A percentile compares a stretch with the other conserved stretches of the same genome.
These are phyloP conservation scores for Trichechus manatus DNA, from an alignment of 2,113 vertebrate species.

Conservation along the genomic window DNA sequence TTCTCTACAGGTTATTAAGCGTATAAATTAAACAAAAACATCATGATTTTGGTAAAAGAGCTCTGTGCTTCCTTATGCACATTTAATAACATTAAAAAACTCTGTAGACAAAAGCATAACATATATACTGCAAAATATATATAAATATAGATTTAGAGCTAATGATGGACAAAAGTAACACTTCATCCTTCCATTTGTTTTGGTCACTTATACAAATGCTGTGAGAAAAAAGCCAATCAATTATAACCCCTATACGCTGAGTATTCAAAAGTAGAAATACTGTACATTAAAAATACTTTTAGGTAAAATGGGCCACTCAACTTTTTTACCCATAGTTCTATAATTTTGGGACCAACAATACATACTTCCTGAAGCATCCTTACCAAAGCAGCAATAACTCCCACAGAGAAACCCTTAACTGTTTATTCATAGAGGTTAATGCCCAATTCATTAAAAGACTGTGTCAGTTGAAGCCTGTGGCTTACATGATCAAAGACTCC, in stretches of 20 bases:
- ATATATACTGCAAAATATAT: slow-evolving; percentile 42
- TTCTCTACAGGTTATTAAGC: background rate
- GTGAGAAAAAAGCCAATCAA: slow-evolving; percentile 7
- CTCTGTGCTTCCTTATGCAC: background rate
- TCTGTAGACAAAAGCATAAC: accelerated
- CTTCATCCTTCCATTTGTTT: slow-evolving; percentile 19
- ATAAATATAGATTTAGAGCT: slow-evolving; percentile 24
- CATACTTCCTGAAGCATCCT: background rate
- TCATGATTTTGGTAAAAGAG: background rate
- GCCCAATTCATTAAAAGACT: background rate
- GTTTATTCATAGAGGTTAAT: background rate
- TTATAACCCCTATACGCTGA: background rate
- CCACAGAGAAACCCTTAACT: background rate
- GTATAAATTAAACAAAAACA: background rate
- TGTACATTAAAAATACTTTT: background rate
- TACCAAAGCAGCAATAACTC: background rate
- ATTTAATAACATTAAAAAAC: background rate
- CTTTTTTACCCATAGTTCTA: slow-evolving; percentile 13
- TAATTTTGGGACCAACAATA: background rate
- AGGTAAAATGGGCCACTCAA: background rate
- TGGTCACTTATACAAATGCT: slow-evolving; percentile 14
- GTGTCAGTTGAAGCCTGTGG: background rate
- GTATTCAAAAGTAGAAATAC: slow-evolving; percentile 40
- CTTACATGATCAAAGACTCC: background rate
- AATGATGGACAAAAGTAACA: background rate